phyloP scores from a whole-genome alignment of 2,888 invertebrate species.

The Cyclophora punctaria region DNA sequence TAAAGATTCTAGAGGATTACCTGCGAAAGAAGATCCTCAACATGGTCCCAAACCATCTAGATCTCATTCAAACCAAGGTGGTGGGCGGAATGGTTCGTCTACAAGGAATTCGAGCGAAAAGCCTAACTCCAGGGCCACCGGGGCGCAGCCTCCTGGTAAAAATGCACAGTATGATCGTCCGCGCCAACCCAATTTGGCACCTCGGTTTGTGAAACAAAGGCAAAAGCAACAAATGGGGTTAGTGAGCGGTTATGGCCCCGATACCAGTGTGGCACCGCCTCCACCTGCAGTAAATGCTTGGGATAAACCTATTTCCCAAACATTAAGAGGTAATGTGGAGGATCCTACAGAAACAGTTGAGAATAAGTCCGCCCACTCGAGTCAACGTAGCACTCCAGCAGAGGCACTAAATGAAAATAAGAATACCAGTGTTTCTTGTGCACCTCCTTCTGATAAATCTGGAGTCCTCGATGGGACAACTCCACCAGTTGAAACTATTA shows the following conservation, averaged over 20 bases:
- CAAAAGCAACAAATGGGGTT: constrained; percentile 71
- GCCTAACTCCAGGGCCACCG: constrained; percentile 48
- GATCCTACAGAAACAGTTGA: constrained; percentile 45
- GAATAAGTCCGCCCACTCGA: constrained; percentile 56
- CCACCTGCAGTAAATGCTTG: constrained; percentile 88
- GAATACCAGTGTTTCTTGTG: constrained; percentile 33
- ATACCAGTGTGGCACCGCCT: constrained; percentile 75
- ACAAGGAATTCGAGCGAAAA: constrained; percentile 60
- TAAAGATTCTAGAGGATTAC: constrained; percentile 70
- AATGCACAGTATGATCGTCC: constrained; percentile 65
- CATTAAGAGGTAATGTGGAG: constrained; percentile 75
- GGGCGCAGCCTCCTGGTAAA: constrained; percentile 49
- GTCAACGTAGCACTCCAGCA: constrained; percentile 64
- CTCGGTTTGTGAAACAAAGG: constrained; percentile 85
- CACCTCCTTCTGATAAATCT: constrained; percentile 60
- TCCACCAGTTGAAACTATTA: constrained; percentile 89
- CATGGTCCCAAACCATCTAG: constrained; percentile 50
- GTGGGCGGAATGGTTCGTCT: constrained; percentile 60
- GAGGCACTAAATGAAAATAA: constrained; percentile 50
- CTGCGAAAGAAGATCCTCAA: constrained; percentile 53
- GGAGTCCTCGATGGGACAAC: constrained; percentile 83
- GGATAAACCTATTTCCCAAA: constrained; percentile 87
- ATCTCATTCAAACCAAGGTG: constrained; percentile 65
- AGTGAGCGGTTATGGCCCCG: constrained; percentile 59
- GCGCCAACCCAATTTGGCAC: constrained; percentile 80